phyloP scores from a whole-genome alignment of 2,113 vertebrate genomes.

The Glaucidium brasilianum region DNA sequence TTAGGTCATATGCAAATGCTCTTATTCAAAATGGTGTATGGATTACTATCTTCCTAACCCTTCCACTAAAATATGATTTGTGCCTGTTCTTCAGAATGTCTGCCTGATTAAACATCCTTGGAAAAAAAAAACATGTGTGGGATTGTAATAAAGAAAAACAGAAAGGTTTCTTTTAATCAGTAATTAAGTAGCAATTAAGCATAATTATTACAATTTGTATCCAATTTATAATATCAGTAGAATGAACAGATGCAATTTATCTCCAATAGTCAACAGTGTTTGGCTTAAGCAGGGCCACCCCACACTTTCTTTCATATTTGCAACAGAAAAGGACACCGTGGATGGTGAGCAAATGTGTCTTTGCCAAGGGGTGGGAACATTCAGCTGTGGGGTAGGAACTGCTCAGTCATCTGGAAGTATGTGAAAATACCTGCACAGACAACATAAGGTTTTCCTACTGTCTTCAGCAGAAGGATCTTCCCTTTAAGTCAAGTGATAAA shows the following conservation, averaged over 20 bases:
- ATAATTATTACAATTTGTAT: conserved; percentile 60
- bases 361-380: background rate
- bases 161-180: conserved; percentile 49
- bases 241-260: conserved; percentile 29
- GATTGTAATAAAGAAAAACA: conserved; percentile 32
- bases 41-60: background rate
- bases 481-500: background rate
- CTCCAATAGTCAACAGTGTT: background rate
- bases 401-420: background rate
- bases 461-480: background rate
- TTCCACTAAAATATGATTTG: conserved; percentile 29
- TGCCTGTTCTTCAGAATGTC: background rate
- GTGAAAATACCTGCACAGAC: background rate
- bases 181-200: conserved; percentile 53
- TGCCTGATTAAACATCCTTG: conserved; percentile 42
- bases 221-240: conserved; percentile 28
- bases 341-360: background rate
- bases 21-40: background rate
- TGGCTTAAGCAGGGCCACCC: conserved; percentile 24
- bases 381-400: background rate
- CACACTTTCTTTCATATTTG: background rate
- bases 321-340: background rate
- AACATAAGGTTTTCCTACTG: background rate
- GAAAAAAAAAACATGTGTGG: background rate
- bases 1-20: background rate